Evolutionary conservation across 1,140 invertebrate species (phyloP).

Genomic region (Nylanderia fulva): DNA sequence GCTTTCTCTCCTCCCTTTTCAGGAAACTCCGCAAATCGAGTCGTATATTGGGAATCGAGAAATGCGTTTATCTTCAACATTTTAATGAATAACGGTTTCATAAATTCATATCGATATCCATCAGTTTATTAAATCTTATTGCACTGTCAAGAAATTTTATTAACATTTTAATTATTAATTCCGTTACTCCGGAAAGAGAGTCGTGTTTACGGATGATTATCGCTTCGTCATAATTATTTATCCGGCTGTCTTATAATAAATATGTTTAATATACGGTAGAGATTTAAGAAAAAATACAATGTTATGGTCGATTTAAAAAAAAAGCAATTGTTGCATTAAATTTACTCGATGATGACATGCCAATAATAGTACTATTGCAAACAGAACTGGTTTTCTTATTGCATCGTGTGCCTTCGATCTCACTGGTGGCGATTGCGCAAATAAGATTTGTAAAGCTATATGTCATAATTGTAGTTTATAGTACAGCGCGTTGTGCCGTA

Average conservation of each 20-base stretch:
- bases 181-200: too few relatives aligned
- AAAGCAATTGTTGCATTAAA: neutral
- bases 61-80: neutral
- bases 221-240: constrained; percentile 10
- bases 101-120: too few relatives aligned
- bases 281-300: neutral
- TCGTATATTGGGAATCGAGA: constrained; percentile 33
- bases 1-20: constrained; percentile 10
- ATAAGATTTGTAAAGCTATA: constrained; percentile 17
- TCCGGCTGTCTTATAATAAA: constrained; percentile 42
- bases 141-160: too few relatives aligned
- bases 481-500: neutral
- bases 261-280: neutral
- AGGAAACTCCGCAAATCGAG: constrained; percentile 39
- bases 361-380: constrained; percentile 21
- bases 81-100: constrained; percentile 54
- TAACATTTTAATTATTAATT: too few relatives aligned
- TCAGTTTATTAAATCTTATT: too few relatives aligned
- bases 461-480: constrained; percentile 36
- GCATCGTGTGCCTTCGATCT: neutral
- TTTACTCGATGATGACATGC: constrained; percentile 20
- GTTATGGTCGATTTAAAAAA: neutral
- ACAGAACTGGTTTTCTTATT: constrained; percentile 37
- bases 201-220: constrained; percentile 8
- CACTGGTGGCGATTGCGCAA: neutral